Evolutionary conservation across 2,113 vertebrate species (phyloP).

Genomic region (Brienomyrus longianalis): DNA sequence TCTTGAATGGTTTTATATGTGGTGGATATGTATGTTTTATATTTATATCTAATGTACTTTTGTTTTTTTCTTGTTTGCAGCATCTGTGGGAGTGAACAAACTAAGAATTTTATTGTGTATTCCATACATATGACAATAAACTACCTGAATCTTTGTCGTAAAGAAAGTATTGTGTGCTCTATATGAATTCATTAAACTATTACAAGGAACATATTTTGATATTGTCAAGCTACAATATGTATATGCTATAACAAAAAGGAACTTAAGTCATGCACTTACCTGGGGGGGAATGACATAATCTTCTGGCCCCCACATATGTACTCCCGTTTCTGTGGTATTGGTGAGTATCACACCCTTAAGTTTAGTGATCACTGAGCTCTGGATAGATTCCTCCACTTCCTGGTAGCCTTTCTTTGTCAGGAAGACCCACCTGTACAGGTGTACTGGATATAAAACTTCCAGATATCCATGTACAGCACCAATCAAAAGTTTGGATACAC

Average conservation of each 20-base stretch:
- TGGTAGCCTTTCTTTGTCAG: conserved; percentile 84
- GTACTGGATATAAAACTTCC: neutral
- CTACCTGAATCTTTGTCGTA: neutral
- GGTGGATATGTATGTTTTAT: neutral
- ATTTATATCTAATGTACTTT: neutral
- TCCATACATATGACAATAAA: neutral
- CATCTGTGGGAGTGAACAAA: neutral
- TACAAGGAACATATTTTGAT: neutral
- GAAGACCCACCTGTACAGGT: conserved; percentile 79
- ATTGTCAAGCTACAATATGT: neutral
- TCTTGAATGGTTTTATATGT: neutral
- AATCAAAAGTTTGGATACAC: neutral
- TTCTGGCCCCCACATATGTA: conserved; percentile 78
- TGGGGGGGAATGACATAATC: conserved; percentile 86
- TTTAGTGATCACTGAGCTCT: conserved; percentile 83
- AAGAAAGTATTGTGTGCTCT: neutral
- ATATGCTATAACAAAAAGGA: neutral
- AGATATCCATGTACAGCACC: neutral
- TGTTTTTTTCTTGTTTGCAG: neutral
- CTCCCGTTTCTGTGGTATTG: conserved; percentile 70
- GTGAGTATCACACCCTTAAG: conserved; percentile 80
- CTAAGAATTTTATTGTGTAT: neutral
- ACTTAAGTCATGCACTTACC: conserved; percentile 51
- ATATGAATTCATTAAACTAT: neutral
- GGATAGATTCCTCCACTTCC: conserved; percentile 73